phyloP scores from a whole-genome alignment of 2,797 vertebrate genomes.

The Pangasius djambal region DNA sequence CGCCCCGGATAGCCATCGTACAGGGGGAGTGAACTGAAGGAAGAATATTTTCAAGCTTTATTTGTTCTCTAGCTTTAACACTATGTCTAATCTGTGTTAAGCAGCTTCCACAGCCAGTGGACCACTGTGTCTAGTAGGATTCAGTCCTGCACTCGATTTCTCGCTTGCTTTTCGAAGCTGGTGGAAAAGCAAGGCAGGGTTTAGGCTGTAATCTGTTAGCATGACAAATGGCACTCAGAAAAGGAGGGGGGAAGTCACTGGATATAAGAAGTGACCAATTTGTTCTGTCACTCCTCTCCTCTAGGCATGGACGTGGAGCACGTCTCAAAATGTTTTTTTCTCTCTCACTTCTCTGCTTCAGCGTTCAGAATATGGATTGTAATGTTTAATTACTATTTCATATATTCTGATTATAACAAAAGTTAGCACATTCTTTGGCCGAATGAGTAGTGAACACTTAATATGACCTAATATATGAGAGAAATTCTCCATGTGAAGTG shows the following conservation, averaged over 20 bases:
- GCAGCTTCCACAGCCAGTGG: conserved; percentile 52
- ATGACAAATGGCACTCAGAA: conserved; percentile 34
- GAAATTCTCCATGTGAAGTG: neutral
- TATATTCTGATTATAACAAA: neutral
- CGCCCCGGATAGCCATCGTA: neutral
- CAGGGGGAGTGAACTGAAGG: conserved; percentile 19
- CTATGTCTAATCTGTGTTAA: conserved; percentile 47
- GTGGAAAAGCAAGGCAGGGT: conserved; percentile 34
- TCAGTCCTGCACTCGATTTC: conserved; percentile 53
- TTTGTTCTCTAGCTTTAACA: conserved; percentile 17
- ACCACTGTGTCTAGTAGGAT: conserved; percentile 24
- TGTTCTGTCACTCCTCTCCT: neutral
- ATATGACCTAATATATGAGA: neutral
- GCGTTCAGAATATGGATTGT: neutral
- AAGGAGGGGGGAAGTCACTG: neutral
- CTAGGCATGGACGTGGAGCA: neutral
- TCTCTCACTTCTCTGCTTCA: neutral
- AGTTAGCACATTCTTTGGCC: neutral
- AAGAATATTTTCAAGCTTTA: conserved; percentile 19
- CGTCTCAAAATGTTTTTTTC: neutral
- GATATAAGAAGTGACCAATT: neutral
- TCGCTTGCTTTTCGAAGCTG: conserved; percentile 44
- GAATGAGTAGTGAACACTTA: neutral
- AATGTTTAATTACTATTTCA: neutral
- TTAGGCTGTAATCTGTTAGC: conserved; percentile 53